Conservation (phyloP, 2,888 invertebrate species). For the Parnassius mnemosyne region DNA sequence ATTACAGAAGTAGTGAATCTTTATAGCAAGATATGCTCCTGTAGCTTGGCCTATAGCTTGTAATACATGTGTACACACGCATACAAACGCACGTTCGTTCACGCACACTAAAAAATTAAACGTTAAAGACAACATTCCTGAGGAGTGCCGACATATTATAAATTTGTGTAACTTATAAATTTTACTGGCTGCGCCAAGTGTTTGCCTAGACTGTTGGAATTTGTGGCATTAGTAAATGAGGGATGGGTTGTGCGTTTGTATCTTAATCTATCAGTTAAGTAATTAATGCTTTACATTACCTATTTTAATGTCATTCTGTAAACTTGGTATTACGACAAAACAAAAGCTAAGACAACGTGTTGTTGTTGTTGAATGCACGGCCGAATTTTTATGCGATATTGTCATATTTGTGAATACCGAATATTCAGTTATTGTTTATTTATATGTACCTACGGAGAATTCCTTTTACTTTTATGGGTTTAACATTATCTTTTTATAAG, state of each 20-base stretch:
- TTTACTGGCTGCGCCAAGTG: conserved; percentile 63
- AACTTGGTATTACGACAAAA: too few species aligned
- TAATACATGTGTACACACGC: conserved; percentile 24
- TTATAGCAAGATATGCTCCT: conserved; percentile 19
- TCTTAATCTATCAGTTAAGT: conserved; percentile 24
- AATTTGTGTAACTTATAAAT: conserved; percentile 63
- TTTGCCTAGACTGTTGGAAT: conserved; percentile 63
- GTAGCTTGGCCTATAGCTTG: background rate
- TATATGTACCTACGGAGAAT: too few species aligned
- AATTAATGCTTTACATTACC: conserved; percentile 13
- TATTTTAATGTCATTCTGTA: background rate
- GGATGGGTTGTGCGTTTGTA: conserved; percentile 27
- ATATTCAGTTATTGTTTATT: too few species aligned
- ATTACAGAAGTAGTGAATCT: conserved; percentile 18
- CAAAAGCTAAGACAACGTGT: too few species aligned
- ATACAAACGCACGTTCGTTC: background rate
- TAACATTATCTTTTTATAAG: too few species aligned
- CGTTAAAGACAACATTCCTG: conserved; percentile 60
- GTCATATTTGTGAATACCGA: too few species aligned
- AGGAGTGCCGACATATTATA: conserved; percentile 41
- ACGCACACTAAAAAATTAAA: conserved; percentile 51
- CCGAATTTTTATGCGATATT: too few species aligned
- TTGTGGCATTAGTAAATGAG: conserved; percentile 41
- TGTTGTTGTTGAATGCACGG: too few species aligned
- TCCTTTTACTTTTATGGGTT: too few species aligned